Percentiles rank a stretch among this genome's conserved stretches.
phyloP scores from a whole-genome alignment of 2,888 invertebrate species.

The Hyppa rectilinea region DNA sequence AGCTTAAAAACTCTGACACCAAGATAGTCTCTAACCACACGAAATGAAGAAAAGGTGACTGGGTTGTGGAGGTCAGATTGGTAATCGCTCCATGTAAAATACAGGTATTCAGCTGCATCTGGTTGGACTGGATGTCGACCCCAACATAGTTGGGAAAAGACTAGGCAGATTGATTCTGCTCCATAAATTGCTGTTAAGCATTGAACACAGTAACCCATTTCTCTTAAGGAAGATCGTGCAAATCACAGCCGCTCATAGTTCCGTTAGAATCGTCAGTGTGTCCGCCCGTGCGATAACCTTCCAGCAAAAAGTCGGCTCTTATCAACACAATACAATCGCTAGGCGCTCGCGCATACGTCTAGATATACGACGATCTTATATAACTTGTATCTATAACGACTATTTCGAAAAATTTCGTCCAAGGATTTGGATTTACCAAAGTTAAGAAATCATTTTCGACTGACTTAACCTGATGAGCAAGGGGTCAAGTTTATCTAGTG shows the following conservation, averaged over 20 bases:
- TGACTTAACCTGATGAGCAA: not conserved
- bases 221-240: not conserved
- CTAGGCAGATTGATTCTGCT: too few relatives aligned
- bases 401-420: not conserved
- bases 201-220: conserved; percentile 8
- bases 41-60: too few relatives aligned
- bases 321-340: conserved; percentile 66
- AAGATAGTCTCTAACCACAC: too few relatives aligned
- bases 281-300: conserved; percentile 64
- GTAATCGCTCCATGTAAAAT: too few relatives aligned
- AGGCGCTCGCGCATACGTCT: conserved; percentile 54
- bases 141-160: too few relatives aligned
- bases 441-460: not conserved
- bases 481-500: not conserved
- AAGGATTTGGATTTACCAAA: not conserved
- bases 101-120: too few relatives aligned
- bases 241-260: conserved; percentile 23
- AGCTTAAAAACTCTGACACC: too few relatives aligned
- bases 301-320: conserved; percentile 64
- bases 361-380: not conserved
- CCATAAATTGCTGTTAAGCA: too few relatives aligned
- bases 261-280: not conserved
- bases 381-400: not conserved
- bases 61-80: too few relatives aligned
- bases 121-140: too few relatives aligned